Conservation (phyloP, 2,797 vertebrate genomes). For the Paedocypris micromegethes region DNA sequence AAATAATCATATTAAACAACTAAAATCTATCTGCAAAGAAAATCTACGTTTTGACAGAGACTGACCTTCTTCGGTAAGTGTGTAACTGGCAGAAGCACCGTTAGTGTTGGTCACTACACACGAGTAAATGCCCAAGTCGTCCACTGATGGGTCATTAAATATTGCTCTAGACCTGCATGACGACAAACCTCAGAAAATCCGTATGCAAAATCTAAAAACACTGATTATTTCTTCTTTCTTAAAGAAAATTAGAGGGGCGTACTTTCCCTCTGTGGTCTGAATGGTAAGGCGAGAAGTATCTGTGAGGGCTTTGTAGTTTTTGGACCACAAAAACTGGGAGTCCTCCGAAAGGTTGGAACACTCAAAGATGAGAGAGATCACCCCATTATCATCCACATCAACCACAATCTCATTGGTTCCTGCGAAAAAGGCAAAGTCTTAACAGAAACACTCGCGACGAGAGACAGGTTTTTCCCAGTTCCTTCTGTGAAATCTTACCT, state of each 20-base stretch:
- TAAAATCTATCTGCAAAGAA: not conserved
- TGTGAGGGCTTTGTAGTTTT: constrained; percentile 84
- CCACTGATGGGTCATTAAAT: constrained; percentile 85
- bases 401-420: constrained; percentile 89
- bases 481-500: constrained; percentile 67
- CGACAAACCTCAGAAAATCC: not conserved
- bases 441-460: not conserved
- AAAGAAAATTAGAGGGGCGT: constrained; percentile 40
- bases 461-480: constrained; percentile 4
- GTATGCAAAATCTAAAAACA: not conserved
- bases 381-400: constrained; percentile 86
- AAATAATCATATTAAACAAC: constrained; percentile 20
- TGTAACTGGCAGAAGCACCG: constrained; percentile 88
- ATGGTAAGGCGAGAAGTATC: constrained; percentile 79
- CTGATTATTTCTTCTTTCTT: not conserved
- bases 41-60: constrained; percentile 26
- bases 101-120: constrained; percentile 88
- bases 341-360: constrained; percentile 82
- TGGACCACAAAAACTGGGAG: constrained; percentile 92
- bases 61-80: constrained; percentile 90
- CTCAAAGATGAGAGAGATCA: constrained; percentile 93
- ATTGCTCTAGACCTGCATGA: constrained; percentile 80
- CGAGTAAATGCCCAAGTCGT: constrained; percentile 90
- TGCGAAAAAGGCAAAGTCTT: constrained; percentile 47
- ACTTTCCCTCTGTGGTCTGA: constrained; percentile 85